Evolutionary conservation across 2,888 invertebrate species (phyloP).

Genomic region (Lithosia quadra): DNA sequence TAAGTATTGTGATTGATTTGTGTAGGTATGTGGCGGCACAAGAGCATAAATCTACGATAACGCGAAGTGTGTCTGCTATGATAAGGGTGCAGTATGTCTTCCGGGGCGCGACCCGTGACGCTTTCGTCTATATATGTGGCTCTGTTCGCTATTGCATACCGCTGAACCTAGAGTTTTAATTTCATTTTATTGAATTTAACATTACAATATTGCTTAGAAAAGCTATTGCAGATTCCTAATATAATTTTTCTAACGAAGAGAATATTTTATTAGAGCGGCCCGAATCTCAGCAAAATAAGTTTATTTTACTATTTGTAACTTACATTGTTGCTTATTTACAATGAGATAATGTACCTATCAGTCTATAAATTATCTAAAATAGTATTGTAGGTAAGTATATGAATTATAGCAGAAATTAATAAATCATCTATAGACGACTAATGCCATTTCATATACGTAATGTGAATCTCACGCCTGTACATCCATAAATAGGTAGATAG

Average conservation of each 20-base stretch:
- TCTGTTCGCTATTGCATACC: conserved; percentile 62
- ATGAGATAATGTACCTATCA: too few relatives aligned
- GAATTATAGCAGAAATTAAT: too few relatives aligned
- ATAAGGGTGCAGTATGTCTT: conserved; percentile 82
- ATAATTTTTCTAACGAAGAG: neutral
- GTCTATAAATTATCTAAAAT: too few relatives aligned
- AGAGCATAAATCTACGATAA: conserved; percentile 81
- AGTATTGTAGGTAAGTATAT: too few relatives aligned
- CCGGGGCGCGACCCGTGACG: conserved; percentile 80
- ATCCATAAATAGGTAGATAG: too few relatives aligned
- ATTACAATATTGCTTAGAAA: neutral
- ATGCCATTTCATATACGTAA: too few relatives aligned
- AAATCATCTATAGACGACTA: too few relatives aligned
- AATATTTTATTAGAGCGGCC: neutral
- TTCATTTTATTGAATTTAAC: neutral
- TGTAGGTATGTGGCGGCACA: conserved; percentile 59
- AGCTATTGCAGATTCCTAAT: neutral
- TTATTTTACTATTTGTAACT: too few relatives aligned
- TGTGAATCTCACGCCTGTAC: too few relatives aligned
- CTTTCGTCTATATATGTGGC: conserved; percentile 57
- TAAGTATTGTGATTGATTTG: conserved; percentile 72
- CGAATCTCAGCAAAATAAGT: too few relatives aligned
- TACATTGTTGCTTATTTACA: too few relatives aligned
- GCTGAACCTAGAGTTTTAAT: conserved; percentile 52
- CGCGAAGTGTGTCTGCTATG: conserved; percentile 76